A percentile compares a stretch with the other conserved stretches of the same genome.
Conservation (phyloP, 2,797 vertebrate species). For the Rhinoraja longicauda region DNA sequence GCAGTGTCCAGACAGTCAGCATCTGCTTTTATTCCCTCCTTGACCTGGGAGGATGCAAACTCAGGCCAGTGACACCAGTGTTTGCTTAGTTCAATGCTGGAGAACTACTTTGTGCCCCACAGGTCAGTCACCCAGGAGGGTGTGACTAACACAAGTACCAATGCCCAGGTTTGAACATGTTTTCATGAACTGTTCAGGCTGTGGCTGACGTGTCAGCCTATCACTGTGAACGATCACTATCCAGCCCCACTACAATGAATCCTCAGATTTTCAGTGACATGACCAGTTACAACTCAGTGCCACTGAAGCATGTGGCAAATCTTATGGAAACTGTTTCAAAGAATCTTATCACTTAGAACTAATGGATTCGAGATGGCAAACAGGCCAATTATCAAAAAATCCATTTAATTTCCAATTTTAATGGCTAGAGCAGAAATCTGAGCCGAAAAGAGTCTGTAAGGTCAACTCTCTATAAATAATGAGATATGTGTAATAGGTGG, state of each 20-base stretch:
- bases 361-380: neutral
- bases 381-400: conserved; percentile 27
- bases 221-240: conserved; percentile 19
- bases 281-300: neutral
- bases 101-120: neutral
- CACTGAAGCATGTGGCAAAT: neutral
- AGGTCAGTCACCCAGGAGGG: conserved; percentile 24
- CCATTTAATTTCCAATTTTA: conserved; percentile 23
- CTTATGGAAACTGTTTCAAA: neutral
- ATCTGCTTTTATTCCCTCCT: neutral
- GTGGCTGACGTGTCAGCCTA: neutral
- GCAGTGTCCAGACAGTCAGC: neutral
- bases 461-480: conserved; percentile 26
- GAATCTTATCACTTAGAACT: conserved; percentile 17
- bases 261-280: neutral
- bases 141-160: conserved; percentile 14
- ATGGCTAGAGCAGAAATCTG: neutral
- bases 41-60: neutral
- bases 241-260: conserved; percentile 13
- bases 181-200: neutral
- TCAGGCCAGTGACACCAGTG: neutral
- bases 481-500: conserved; percentile 3
- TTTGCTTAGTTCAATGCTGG: neutral
- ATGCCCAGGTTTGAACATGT: neutral
- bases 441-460: neutral